Base-by-base conservation (phyloP, 2,888 invertebrate genomes). In the Exephanes ischioxanthus region DNA sequence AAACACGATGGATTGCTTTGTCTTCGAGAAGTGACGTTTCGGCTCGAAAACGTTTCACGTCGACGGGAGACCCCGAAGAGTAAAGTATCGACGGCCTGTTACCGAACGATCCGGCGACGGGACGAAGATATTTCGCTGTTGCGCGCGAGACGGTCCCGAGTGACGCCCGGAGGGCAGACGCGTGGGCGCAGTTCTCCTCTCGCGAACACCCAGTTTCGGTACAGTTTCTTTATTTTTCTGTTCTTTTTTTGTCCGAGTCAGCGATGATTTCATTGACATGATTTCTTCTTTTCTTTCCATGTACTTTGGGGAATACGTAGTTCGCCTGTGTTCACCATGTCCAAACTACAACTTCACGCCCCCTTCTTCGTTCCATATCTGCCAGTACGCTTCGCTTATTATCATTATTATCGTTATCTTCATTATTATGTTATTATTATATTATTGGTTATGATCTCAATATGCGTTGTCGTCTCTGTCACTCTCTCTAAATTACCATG, bases 21-120 rank as follows among this genome's bases (percentile, higher is more conserved):
- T 91, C 91, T 91, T 90, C 87, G 88, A 89, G 87, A 91, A 90
- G 91, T 91, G 92, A 92, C 92, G 88, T 91, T 90, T 90, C 88
- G 86, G 87, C 84, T 86, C 85, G 66, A 86, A 84, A 83, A 76
- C 85, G 85, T 85, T 88, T 87, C 85, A 85, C 67, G 53, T 37
- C 37, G 66, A 67, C 22, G 53, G 11, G 37, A 30, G 11, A 76
- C 87, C 80, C 78, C 70, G 16, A 41, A 16, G 63, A 61, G 16
- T 61, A 33, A 51, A 51, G 66, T 66, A 53, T 66, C 76, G 51
- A 76, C 22, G 66, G 41, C 41, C 11, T 11, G 41, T 41, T 41
- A 41, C 41, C 41, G n/a, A 19, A 85, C 76, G 80, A 81, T 83
- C 81, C 80, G 51, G 16, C 30, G 75, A 70, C 55, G 78, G 79